Evolutionary conservation across 1,140 invertebrate species (phyloP).

Genomic region (Myzus persicae): DNA sequence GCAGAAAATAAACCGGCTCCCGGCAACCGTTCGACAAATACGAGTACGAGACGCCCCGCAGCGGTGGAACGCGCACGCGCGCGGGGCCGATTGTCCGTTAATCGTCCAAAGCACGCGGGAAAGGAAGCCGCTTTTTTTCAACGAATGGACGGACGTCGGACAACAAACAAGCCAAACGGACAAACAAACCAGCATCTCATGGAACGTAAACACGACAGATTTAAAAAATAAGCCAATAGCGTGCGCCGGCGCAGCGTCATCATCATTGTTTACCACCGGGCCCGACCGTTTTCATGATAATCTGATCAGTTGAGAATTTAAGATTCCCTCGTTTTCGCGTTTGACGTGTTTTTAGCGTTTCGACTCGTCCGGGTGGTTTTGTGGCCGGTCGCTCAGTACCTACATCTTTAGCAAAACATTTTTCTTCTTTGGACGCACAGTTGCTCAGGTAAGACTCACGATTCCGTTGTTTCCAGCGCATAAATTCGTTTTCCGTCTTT

Average conservation of each 20-base stretch:
- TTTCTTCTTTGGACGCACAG: neutral
- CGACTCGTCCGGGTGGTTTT: too few species aligned
- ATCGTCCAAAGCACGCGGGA: neutral
- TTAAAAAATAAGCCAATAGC: neutral
- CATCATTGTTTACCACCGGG: neutral
- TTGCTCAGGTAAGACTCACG: neutral
- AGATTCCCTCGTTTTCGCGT: slow-evolving; percentile 28
- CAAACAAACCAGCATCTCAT: neutral
- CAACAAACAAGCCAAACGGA: neutral
- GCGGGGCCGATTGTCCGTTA: neutral
- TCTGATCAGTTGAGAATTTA: neutral
- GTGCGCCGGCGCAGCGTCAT: neutral
- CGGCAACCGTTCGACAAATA: too few species aligned
- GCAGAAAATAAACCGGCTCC: neutral
- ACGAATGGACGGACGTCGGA: neutral
- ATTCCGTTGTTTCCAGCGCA: too few species aligned
- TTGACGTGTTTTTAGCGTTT: neutral
- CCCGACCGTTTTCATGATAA: neutral
- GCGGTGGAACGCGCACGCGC: neutral
- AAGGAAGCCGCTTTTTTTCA: neutral
- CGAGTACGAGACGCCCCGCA: neutral
- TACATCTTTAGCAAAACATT: neutral
- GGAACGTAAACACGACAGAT: neutral
- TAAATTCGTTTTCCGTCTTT: neutral
- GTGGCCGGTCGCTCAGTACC: neutral